A percentile compares a stretch with the other conserved stretches of the same genome.
phyloP scores from a whole-genome alignment of 2,113 vertebrate species.

The Coptodon bakossiorum region DNA sequence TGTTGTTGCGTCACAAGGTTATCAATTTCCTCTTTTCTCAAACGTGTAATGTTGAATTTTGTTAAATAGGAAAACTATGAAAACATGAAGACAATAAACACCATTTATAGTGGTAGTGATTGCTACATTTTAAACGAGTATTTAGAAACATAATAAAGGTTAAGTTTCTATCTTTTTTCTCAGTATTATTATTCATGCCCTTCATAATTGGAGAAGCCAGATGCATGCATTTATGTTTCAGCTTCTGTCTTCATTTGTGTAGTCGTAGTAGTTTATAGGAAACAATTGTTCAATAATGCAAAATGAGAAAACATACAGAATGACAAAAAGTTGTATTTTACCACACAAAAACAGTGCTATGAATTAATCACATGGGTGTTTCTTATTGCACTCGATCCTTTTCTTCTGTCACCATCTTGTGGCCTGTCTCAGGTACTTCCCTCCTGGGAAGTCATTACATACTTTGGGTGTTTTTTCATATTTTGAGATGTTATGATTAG shows the following conservation, averaged over 20 bases:
- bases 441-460: not conserved
- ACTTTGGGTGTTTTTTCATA: not conserved
- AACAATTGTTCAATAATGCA: not conserved
- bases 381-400: not conserved
- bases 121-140: not conserved
- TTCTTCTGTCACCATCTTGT: not conserved
- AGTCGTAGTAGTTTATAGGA: not conserved
- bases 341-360: not conserved
- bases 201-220: not conserved
- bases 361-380: not conserved
- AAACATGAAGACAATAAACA: not conserved
- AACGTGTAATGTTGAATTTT: not conserved
- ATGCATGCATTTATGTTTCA: not conserved
- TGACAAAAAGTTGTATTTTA: not conserved
- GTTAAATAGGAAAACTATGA: not conserved
- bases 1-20: not conserved
- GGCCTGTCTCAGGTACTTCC: not conserved
- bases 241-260: not conserved
- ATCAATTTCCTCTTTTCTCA: not conserved
- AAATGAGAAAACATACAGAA: not conserved
- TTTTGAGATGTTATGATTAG: not conserved
- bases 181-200: not conserved
- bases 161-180: not conserved
- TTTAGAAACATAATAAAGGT: not conserved
- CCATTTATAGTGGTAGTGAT: not conserved